These are phyloP conservation scores for Sclerodermus sp. DNA, from an alignment of 2,888 invertebrate genomes.

Conservation along the genomic window DNA sequence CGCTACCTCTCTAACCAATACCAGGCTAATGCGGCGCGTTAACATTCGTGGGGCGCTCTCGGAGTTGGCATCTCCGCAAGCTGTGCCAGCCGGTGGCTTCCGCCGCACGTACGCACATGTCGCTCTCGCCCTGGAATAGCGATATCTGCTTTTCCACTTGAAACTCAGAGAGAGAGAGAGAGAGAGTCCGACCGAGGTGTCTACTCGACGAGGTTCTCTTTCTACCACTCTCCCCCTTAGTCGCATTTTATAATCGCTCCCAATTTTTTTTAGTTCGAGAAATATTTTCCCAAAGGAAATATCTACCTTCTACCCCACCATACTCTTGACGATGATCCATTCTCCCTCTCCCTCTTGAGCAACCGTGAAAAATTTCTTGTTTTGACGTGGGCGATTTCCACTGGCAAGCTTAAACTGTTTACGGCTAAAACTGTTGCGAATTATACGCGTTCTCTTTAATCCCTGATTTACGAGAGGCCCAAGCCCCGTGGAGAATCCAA, in stretches of 20 bases:
- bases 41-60: constrained; percentile 54
- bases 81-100: constrained; percentile 35
- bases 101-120: constrained; percentile 44
- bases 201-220: no score
- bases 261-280: no score
- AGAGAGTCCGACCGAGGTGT: constrained; percentile 3
- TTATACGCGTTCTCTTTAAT: constrained; percentile 50
- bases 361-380: constrained; percentile 51
- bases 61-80: constrained; percentile 47
- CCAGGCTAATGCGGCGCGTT: constrained; percentile 55
- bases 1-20: constrained; percentile 33
- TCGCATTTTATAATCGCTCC: no score
- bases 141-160: constrained; percentile 3
- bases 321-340: neutral
- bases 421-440: constrained; percentile 51
- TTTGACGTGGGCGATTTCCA: constrained; percentile 50
- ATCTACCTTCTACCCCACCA: neutral
- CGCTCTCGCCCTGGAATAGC: constrained; percentile 16
- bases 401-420: constrained; percentile 53
- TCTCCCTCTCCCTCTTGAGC: constrained; percentile 2
- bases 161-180: constrained; percentile 1
- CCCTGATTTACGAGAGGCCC: constrained; percentile 50
- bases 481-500: constrained; percentile 54
- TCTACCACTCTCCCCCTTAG: no score
- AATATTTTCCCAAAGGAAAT: no score